Evolutionary conservation across 2,797 vertebrate genomes (phyloP).

Genomic region (Protosalanx chinensis): DNA sequence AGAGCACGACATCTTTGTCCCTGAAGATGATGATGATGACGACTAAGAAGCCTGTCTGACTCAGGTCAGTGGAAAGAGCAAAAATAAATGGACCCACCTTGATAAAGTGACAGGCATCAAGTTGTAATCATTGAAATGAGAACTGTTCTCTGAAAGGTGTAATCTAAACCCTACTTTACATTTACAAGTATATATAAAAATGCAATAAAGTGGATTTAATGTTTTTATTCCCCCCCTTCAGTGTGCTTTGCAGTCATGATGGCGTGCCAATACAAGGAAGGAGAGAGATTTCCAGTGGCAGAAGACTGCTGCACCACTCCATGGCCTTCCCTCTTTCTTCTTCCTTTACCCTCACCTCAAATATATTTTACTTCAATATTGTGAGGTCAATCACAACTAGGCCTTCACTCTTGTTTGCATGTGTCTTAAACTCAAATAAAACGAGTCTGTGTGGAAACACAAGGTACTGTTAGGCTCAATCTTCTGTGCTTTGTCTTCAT

Average conservation of each 20-base stretch:
- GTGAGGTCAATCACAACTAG: constrained; percentile 44
- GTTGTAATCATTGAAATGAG: too few species aligned
- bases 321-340: constrained; percentile 26
- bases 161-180: too few species aligned
- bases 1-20: constrained; percentile 98
- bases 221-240: constrained; percentile 35
- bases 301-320: constrained; percentile 37
- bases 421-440: constrained; percentile 65
- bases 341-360: constrained; percentile 35
- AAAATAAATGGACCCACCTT: not conserved
- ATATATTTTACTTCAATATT: constrained; percentile 43
- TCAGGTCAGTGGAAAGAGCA: not conserved
- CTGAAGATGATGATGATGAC: constrained; percentile 91
- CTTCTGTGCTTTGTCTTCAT: constrained; percentile 3
- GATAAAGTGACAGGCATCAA: too few species aligned
- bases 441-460: constrained; percentile 29
- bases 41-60: constrained; percentile 71
- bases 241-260: constrained; percentile 50
- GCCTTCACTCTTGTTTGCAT: constrained; percentile 66
- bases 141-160: too few species aligned
- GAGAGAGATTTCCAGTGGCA: constrained; percentile 25
- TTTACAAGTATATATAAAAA: not conserved
- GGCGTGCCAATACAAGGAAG: constrained; percentile 38
- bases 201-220: not conserved
- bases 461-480: constrained; percentile 9